A percentile compares a stretch with the other conserved stretches of the same genome.
Conservation (phyloP, 2,888 invertebrate genomes). For the Rhamphomyia laevipes region DNA sequence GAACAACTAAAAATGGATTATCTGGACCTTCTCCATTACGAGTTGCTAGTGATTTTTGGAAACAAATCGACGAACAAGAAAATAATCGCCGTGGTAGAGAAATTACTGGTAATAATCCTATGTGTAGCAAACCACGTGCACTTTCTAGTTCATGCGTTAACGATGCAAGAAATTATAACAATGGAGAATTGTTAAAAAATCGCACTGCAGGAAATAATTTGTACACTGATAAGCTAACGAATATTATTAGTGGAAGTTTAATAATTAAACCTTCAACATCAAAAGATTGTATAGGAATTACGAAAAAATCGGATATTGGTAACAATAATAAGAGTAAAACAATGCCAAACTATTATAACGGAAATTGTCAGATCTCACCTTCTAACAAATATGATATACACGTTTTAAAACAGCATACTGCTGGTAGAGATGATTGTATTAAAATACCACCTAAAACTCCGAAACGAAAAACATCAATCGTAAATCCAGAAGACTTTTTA, state of each 20-base stretch:
- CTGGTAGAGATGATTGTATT: conserved; percentile 4
- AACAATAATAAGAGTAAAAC: conserved; percentile 30
- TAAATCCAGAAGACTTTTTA: conserved; percentile 30
- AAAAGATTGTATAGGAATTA: conserved; percentile 29
- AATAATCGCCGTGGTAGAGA: conserved; percentile 28
- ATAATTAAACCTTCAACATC: conserved; percentile 28
- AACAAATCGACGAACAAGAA: conserved; percentile 46
- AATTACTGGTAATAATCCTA: conserved; percentile 10
- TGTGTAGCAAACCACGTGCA: conserved; percentile 28
- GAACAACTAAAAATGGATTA: conserved; percentile 32
- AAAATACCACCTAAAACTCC: conserved; percentile 24
- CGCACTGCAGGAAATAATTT: not conserved
- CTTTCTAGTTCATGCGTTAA: conserved; percentile 27
- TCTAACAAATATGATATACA: conserved; percentile 36
- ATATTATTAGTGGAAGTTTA: conserved; percentile 30
- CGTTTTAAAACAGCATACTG: conserved; percentile 29
- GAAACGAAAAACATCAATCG: conserved; percentile 25
- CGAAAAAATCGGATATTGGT: conserved; percentile 18
- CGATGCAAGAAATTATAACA: conserved; percentile 26
- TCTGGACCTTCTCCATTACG: conserved; percentile 25
- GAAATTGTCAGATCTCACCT: conserved; percentile 19
- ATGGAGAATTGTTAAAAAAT: too few relatives aligned
- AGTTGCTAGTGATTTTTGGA: conserved; percentile 52
- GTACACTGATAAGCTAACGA: conserved; percentile 19
- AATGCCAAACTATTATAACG: conserved; percentile 33